phyloP scores from a whole-genome alignment of 2,888 invertebrate genomes.

The Epiblema foenella region DNA sequence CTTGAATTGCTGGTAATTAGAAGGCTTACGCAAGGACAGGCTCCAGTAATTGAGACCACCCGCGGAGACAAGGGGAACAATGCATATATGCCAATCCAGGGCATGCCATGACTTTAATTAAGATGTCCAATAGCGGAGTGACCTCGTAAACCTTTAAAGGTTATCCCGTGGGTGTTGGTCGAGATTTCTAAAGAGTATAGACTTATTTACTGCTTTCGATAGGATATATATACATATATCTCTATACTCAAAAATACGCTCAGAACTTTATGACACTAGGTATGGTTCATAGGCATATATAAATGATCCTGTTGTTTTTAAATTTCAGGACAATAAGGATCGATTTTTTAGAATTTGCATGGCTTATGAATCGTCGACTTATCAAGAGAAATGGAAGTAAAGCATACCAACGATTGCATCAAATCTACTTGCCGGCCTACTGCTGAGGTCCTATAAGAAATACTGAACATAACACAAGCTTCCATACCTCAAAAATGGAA shows the following conservation, averaged over 20 bases:
- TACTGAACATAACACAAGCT: too few species aligned
- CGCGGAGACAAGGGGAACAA: constrained; percentile 56
- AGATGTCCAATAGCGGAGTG: constrained; percentile 22
- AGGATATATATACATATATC: neutral
- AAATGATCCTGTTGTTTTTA: too few species aligned
- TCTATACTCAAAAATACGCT: too few species aligned
- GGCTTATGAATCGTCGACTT: too few species aligned
- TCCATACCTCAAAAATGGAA: too few species aligned
- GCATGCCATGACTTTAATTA: constrained; percentile 56
- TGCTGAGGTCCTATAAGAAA: too few species aligned
- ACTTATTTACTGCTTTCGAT: neutral
- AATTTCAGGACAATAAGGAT: too few species aligned
- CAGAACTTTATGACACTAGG: too few species aligned
- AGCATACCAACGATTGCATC: too few species aligned
- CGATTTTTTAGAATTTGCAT: neutral
- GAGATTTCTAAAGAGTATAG: constrained; percentile 12
- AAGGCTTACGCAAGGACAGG: constrained; percentile 59
- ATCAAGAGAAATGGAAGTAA: too few species aligned
- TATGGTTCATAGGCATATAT: too few species aligned
- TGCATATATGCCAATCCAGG: constrained; percentile 62
- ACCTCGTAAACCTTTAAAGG: constrained; percentile 19
- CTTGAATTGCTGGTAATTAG: constrained; percentile 70
- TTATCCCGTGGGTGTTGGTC: constrained; percentile 17
- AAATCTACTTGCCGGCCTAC: too few species aligned
- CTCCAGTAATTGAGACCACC: constrained; percentile 71